Evolutionary conservation across 2,888 invertebrate species (phyloP).

Genomic region (Spisula subtruncata): DNA sequence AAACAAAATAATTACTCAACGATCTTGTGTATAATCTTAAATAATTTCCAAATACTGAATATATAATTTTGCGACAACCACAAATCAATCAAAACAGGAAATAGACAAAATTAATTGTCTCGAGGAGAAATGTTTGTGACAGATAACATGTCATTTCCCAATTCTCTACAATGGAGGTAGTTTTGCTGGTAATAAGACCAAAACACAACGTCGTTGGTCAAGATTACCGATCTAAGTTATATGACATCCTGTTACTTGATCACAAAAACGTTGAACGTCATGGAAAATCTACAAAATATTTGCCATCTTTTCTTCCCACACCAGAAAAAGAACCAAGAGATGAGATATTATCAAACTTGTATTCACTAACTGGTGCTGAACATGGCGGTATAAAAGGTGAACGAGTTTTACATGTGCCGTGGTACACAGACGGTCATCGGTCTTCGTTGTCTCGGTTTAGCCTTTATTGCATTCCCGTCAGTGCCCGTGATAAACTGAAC

Average conservation of each 20-base stretch:
- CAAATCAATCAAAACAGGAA: conserved; percentile 40
- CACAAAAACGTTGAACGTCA: conserved; percentile 77
- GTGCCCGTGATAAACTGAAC: conserved; percentile 81
- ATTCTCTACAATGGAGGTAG: conserved; percentile 80
- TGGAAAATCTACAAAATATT: conserved; percentile 78
- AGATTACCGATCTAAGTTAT: conserved; percentile 81
- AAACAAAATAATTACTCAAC: too few species aligned
- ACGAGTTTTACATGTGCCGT: conserved; percentile 79
- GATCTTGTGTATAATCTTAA: too few species aligned
- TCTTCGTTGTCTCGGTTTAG: conserved; percentile 81
- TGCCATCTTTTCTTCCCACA: conserved; percentile 80
- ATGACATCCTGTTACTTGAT: conserved; percentile 84
- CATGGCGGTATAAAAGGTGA: conserved; percentile 84
- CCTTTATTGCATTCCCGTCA: conserved; percentile 84
- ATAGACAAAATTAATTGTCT: background rate
- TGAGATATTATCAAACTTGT: conserved; percentile 80
- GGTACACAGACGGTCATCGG: conserved; percentile 72
- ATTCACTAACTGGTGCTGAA: conserved; percentile 81
- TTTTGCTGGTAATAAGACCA: conserved; percentile 83
- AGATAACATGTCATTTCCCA: background rate
- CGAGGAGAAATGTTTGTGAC: background rate
- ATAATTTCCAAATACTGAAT: too few species aligned
- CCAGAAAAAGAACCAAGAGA: conserved; percentile 83
- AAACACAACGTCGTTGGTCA: conserved; percentile 77
- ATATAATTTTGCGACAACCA: conserved; percentile 31